Evolutionary conservation across 53 echinoderm and acorn worm genomes (phyloP).

Genomic region (Paracentrotus lividus): DNA sequence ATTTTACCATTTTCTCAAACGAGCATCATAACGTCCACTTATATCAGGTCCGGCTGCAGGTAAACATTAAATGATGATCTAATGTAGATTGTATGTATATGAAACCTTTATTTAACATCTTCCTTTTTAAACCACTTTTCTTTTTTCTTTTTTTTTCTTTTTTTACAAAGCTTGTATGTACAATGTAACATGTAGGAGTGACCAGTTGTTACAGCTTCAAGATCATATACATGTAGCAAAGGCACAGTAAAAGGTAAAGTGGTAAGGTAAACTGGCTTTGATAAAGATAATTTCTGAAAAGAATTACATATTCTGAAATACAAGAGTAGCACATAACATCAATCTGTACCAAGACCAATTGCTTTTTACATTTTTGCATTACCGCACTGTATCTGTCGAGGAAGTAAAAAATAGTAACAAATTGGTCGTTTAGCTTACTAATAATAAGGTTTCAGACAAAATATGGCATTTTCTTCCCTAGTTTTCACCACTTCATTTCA

Average conservation of each 20-base stretch:
- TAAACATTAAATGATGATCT: constrained; percentile 15
- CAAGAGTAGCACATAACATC: background rate
- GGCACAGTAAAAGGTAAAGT: background rate
- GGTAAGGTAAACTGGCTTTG: background rate
- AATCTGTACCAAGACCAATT: too few species aligned
- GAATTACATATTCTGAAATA: background rate
- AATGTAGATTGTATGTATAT: too few species aligned
- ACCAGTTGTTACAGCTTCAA: too few species aligned
- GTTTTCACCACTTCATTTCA: too few species aligned
- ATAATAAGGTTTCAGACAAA: background rate
- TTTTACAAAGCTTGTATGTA: background rate
- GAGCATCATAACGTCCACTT: constrained; percentile 44
- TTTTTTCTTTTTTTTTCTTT: background rate
- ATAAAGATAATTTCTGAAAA: background rate
- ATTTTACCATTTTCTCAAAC: constrained; percentile 67
- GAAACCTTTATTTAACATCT: background rate
- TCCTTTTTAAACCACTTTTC: background rate
- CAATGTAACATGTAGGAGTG: background rate
- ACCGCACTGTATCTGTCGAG: too few species aligned
- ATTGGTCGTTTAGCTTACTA: background rate
- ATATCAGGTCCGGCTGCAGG: constrained; percentile 57
- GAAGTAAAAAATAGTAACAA: background rate
- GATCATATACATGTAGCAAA: background rate
- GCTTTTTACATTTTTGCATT: too few species aligned
- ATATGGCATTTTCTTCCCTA: background rate